Evolutionary conservation across 2,888 invertebrate genomes (phyloP), one percentile per base, ranked within the genome.

Genomic region (Acrocera orbiculus): DNA sequence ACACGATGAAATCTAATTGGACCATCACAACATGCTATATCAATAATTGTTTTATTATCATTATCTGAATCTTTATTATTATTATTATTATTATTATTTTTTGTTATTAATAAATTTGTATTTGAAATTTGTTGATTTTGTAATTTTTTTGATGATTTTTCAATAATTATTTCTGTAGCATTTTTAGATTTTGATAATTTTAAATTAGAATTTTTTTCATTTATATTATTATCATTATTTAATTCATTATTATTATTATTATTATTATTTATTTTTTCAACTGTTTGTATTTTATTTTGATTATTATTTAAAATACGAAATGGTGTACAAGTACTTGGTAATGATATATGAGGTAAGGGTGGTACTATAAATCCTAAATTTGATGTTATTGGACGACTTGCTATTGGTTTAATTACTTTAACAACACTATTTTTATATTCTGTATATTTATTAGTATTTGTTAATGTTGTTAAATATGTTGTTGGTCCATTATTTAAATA

Each of bases 11-110:
- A 81, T 16, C 78, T 67, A 1, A 89, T 86, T 0, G 89, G 89
- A 0, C 89, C 89, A 56, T 89, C 89, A 57, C 89, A 89, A 41
- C 80, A 85, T 1, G 87, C 89, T n/a, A 87, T 70, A 56, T 89
- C 87, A 39, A 83, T 62, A 2, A 86, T 73, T 1, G 79, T 72
- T 51, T 69, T 71, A 41, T 49, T 46, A 13, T 40, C 42, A 22
- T 36, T 36, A 13, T 40, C 32, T 26, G 26, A 5, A 29, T 35
- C 36, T 36, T 39, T 29, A 16, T 34, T 32, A 33, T 36, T 13
- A 10, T 9, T 31, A 19, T 34, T 37, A 8, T 17, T 34, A 7
- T 17, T 2, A 19, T 23, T 13, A 22, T 6, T 31, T 39, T 16
- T 8, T 20, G 34, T n/a, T n/a, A n/a, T n/a, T 34, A 28, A 27